Evolutionary conservation across 1,140 invertebrate genomes (phyloP).

Genomic region (Drosophila chauvacae): DNA sequence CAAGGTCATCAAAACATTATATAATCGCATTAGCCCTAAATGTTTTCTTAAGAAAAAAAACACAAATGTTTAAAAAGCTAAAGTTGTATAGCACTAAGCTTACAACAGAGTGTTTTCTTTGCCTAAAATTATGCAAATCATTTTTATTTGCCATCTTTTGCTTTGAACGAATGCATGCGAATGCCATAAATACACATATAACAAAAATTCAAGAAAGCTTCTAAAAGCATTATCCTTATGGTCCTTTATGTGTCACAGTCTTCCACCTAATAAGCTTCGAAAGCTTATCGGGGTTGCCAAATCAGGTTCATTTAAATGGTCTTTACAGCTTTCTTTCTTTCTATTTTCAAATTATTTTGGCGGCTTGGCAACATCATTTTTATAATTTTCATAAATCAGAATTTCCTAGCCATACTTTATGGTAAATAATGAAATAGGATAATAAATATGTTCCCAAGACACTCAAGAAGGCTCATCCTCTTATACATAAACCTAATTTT

Average conservation of each 20-base stretch:
- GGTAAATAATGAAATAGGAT: not conserved
- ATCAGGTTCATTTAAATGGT: too few relatives aligned
- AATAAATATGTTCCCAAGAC: not conserved
- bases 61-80: too few relatives aligned
- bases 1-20: constrained; percentile 11
- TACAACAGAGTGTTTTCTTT: not conserved
- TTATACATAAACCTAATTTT: not conserved
- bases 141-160: not conserved
- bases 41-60: not conserved
- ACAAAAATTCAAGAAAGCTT: not conserved
- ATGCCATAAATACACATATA: too few relatives aligned
- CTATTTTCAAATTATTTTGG: not conserved
- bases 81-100: constrained; percentile 5
- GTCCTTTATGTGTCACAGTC: not conserved
- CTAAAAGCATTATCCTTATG: not conserved
- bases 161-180: not conserved
- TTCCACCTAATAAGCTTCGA: not conserved
- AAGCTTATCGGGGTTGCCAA: not conserved
- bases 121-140: constrained; percentile 1
- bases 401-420: not conserved
- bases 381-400: too few relatives aligned
- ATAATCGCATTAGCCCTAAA: constrained; percentile 7
- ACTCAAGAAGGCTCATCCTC: not conserved
- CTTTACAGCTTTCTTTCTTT: not conserved
- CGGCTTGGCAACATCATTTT: rapidly evolving